Evolutionary conservation across 2,113 vertebrate species (phyloP).

Genomic region (Poeciliopsis prolifica): DNA sequence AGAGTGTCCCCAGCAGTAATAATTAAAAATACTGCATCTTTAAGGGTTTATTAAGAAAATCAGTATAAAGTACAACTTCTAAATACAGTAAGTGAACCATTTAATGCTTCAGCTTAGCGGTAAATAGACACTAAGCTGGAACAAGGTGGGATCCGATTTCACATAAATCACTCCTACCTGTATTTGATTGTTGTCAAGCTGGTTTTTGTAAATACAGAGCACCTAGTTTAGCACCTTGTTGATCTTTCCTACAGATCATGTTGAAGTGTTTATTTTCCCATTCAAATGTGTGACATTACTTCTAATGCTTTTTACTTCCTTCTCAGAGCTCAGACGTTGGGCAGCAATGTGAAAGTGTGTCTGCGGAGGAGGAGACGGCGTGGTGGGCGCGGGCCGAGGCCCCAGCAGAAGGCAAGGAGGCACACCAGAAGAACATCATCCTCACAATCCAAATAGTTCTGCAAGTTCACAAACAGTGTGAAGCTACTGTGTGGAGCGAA

Average conservation of each 20-base stretch:
- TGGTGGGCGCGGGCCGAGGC: conserved; percentile 17
- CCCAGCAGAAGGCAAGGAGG: conserved; percentile 21
- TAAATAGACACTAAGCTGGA: neutral
- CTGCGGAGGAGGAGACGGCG: conserved; percentile 46
- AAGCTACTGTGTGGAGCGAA: conserved; percentile 16
- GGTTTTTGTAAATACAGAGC: conserved; percentile 33
- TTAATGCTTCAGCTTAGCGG: neutral
- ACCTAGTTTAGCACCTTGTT: neutral
- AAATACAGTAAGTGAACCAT: neutral
- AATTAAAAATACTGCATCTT: conserved; percentile 5
- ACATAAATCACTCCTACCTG: neutral
- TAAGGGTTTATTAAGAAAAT: neutral
- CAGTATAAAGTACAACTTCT: neutral
- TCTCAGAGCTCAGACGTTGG: conserved; percentile 42
- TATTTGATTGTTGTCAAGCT: conserved; percentile 29
- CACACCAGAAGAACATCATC: conserved; percentile 26
- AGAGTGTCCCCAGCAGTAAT: neutral
- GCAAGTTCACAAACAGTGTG: neutral
- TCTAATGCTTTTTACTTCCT: conserved; percentile 18
- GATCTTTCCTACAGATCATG: neutral
- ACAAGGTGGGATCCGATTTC: conserved; percentile 3
- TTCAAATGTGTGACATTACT: neutral
- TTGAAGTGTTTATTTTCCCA: neutral
- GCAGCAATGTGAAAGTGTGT: conserved; percentile 59
- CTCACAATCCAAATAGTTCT: conserved; percentile 23